These are phyloP conservation scores for Plestiodon gilberti DNA, from an alignment of 2,113 vertebrate genomes.

Conservation along the genomic window DNA sequence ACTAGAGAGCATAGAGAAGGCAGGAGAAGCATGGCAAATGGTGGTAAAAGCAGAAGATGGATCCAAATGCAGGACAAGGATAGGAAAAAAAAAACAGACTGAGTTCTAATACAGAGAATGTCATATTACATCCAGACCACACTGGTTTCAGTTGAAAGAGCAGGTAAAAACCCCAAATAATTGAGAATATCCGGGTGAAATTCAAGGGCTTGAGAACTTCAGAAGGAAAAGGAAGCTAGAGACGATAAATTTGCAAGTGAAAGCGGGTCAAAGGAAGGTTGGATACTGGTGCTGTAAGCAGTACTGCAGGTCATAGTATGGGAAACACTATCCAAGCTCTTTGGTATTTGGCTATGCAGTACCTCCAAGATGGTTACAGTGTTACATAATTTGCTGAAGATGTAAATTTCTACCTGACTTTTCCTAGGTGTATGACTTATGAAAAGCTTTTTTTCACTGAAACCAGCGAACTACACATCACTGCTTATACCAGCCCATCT, in stretches of 20 bases:
- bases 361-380: background rate
- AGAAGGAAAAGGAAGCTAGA: background rate
- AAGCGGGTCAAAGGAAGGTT: background rate
- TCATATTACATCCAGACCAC: background rate
- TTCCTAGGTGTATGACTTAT: conserved; percentile 13
- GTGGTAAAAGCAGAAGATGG: background rate
- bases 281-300: background rate
- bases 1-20: background rate
- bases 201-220: background rate
- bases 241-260: background rate
- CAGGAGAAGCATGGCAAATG: background rate
- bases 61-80: no score
- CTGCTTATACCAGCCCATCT: background rate
- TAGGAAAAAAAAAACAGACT: background rate
- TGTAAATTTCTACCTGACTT: conserved; percentile 1
- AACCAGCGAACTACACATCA: accelerated
- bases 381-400: background rate
- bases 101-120: background rate
- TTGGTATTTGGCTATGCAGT: background rate
- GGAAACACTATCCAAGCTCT: background rate
- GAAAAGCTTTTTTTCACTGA: conserved; percentile 13
- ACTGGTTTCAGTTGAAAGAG: background rate
- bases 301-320: background rate
- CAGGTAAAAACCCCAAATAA: background rate
- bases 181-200: background rate